Base-by-base conservation (phyloP, 2,797 vertebrate species). In the Cuculus canorus region DNA sequence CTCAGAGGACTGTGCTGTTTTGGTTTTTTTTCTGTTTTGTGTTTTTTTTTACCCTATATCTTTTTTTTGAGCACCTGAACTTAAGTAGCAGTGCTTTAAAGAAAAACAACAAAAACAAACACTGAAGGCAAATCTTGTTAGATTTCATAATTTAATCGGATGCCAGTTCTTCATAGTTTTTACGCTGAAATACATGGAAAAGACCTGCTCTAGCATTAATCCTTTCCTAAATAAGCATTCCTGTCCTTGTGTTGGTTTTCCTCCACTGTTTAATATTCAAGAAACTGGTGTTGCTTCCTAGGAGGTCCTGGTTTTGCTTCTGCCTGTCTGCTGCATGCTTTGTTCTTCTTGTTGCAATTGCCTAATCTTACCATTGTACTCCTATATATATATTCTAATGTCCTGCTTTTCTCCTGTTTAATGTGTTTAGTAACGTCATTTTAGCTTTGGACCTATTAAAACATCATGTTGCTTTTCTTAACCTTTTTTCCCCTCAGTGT, bases 371-470 rank as follows among this genome's bases (percentile, higher is more conserved):
- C 63, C 28, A 56, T 90, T 93, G 56, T 16, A 32, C 16, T 79
- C 52, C 43, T 28, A 4, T 60, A 37, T 60, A 37, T 28, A 4
- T 60, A 37, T 71, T 53, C 45, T 32, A 27, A 72, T 37, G 25
- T 78, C 39, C 53, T 82, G 39, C 0, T 4, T 65, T 94, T 91
- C 83, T 65, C 13, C 57, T 80, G 11, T 86, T 71, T 90, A 85
- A 75, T 68, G 50, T 69, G 59, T 83, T 93, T 68, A 68, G 48
- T 82, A 71, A 77, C 16, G 7, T 73, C 53, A 92, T 16, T 11
- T 71, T 75, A 52, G 71, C 53, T 85, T 82, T 90, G 71, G 80
- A 89, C 57, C 27, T 87, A 28, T 82, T 89, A 79, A 70, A 94
- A 88, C n/a, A 35, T 18, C 13, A 35, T 59, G n/a, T 69, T 73